These are phyloP conservation scores for Crocidura indochinensis DNA, from an alignment of 2,797 vertebrate genomes.

Conservation along the genomic window DNA sequence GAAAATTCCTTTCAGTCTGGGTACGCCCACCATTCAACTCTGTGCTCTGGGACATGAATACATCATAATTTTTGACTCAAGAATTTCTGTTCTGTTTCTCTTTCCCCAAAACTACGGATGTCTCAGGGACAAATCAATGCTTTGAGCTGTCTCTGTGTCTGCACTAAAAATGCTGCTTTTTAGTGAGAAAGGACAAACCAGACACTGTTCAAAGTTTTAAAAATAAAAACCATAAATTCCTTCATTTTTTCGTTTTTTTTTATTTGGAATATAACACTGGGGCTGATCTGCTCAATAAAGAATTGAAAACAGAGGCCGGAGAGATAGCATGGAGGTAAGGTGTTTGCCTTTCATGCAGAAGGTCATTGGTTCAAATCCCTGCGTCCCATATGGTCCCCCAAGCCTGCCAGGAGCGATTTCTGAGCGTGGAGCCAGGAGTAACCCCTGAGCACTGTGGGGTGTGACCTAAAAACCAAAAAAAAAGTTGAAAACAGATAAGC, in stretches of 20 bases:
- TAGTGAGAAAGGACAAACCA: not conserved
- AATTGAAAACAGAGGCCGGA: no score
- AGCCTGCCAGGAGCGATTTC: no score
- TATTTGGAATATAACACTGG: not conserved
- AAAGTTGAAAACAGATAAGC: not conserved
- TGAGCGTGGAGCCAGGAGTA: no score
- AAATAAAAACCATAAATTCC: not conserved
- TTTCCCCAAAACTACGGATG: constrained; percentile 31
- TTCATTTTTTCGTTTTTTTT: not conserved
- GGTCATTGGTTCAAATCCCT: no score
- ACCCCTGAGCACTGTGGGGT: no score
- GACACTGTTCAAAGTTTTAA: not conserved
- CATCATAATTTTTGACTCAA: constrained; percentile 25
- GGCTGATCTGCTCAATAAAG: constrained; percentile 65
- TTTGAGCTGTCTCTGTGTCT: constrained; percentile 52
- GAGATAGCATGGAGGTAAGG: no score
- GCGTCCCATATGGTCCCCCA: no score
- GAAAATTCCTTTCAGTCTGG: not conserved
- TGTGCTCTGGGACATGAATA: constrained; percentile 33
- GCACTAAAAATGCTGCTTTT: constrained; percentile 61
- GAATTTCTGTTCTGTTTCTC: not conserved
- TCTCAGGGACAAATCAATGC: constrained; percentile 69
- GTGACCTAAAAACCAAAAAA: no score
- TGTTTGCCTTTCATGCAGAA: no score
- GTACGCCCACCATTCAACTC: not conserved